Evolutionary conservation across 2,113 vertebrate species (phyloP).

Genomic region (Rhea pennata): DNA sequence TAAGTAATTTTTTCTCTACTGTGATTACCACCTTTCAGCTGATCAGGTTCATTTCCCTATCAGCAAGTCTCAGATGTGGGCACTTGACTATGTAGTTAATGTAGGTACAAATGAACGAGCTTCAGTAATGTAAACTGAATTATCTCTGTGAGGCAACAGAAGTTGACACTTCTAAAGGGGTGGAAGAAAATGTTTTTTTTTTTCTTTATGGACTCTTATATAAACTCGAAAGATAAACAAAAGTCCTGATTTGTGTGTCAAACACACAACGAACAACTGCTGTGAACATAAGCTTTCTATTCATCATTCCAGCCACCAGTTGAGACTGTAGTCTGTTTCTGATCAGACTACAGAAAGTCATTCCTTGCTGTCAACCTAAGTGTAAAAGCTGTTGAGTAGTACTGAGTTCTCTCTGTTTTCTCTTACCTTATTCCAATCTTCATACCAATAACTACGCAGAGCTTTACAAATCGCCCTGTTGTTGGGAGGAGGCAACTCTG

Average conservation of each 20-base stretch:
- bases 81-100: background rate
- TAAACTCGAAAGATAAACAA: background rate
- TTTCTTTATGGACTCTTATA: background rate
- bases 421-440: background rate
- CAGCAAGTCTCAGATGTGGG: fast-evolving
- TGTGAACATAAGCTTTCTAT: background rate
- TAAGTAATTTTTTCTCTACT: background rate
- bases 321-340: background rate
- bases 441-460: background rate
- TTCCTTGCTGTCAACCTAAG: background rate
- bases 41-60: background rate
- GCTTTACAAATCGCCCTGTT: background rate
- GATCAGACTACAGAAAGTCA: background rate
- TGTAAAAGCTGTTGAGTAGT: background rate
- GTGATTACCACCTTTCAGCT: background rate
- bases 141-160: background rate
- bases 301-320: background rate
- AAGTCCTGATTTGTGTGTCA: background rate
- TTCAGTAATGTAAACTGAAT: background rate
- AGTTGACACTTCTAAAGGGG: background rate
- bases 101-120: background rate
- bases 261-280: background rate
- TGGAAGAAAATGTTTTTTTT: background rate
- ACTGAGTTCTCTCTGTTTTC: background rate
- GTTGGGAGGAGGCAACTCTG: background rate